Base-by-base conservation (phyloP, 1,140 invertebrate genomes). In the Drosophila bifasciata region DNA sequence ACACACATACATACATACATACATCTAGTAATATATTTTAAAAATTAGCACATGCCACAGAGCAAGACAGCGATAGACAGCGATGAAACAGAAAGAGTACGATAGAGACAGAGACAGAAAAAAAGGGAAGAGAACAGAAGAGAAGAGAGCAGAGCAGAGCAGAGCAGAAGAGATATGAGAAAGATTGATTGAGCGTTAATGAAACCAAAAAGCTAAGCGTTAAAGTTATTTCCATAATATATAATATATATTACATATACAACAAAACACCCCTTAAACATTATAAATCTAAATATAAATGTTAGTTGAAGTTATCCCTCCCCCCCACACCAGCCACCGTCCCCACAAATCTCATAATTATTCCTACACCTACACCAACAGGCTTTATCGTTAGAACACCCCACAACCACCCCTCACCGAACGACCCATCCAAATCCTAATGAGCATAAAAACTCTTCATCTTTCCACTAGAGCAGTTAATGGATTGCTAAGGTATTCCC, bases 171-270 rank as follows among this genome's bases (percentile, higher is more conserved):
- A 43, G 46, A 25, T 6, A 25, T 23, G 23, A 13, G 19, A 66
- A 52, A 52, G 55, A 6, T 15, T 8, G 50, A 63, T 71, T 36
- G 70, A 45, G 46, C 32, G 32, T 36, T 25, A 40, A 45, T 57
- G 57, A 84, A 79, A 84, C 64, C 60, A 79, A 83, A 83, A 79
- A 76, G 52, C 79, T 75, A 78, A 79, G 45, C 63, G 63, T 85
- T 70, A 85, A 88, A 52, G 81, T 88, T 85, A 88, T 85, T 85
- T 85, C 77, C 83, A 81, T 77, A 78, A 69, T 79, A 61, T 61
- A 68, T 56, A 36, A 13, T 9, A 28, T 67, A 68, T 19, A 68
- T 67, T 45, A 52, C 53, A 67, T 39, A 45, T 48, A 68, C 19
- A 21, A 3, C 19, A 21, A 21, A 21, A n/a, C 62, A 63, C 59